Base-by-base conservation (phyloP, 2,113 vertebrate genomes). In the Marmota monax region DNA sequence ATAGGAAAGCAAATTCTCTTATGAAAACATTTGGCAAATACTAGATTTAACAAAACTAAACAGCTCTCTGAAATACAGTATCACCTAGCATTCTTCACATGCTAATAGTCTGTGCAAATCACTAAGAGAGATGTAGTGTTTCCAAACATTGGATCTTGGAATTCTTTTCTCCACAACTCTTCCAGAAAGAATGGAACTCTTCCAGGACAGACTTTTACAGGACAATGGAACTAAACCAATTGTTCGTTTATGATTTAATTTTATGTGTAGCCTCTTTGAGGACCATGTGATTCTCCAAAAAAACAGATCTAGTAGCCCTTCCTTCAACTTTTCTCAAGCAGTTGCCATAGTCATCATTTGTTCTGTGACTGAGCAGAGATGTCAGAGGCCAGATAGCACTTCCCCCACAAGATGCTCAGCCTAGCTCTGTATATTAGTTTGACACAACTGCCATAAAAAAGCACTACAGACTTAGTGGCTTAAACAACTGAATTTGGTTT, bases 131-230 rank as follows among this genome's bases (percentile, higher is more conserved):
- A 67, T 18, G 7, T 0, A 32, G 22, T 79, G 8, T 77, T 92
- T 94, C 25, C 72, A 89, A 58, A 92, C 37, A 39, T 39, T 87
- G 45, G 42, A 63, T 82, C 13, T 84, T 37, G 90, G 17, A 96
- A 61, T 70, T 85, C 12, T 78, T 95, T 97, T 86, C 48, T 34
- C 65, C 10, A 77, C 29, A 56, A 6, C 32, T 86, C 8, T 93
- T 74, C 48, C 51, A 88, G 45, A 39, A 86, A 78, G 37, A 74
- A n/a, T 72, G 8, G n/a, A n/a, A n/a, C n/a, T n/a, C n/a, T n/a
- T n/a, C n/a, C n/a, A 92, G 27, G 83, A 45, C 9, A 85, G 25
- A 88, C 13, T 73, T 65, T 72, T 88, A 86, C 72, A 86, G 80
- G 56, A 48, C 18, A 89, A 25, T 67, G 27, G 16, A 39, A 23